Evolutionary conservation across 2,113 vertebrate genomes (phyloP).

Genomic region (Sapayoa aenigma): DNA sequence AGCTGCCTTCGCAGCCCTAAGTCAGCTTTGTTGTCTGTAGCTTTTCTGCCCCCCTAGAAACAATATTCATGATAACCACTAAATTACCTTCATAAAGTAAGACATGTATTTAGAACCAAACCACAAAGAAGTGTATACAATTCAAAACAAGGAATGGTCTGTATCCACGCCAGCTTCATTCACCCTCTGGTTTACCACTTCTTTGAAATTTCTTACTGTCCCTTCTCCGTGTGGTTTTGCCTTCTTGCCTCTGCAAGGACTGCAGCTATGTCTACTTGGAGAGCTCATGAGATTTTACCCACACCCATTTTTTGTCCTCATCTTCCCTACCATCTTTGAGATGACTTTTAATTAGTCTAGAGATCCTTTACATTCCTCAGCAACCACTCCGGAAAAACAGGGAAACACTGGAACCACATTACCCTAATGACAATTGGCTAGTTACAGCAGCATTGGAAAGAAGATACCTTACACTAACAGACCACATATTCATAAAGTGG

Average conservation of each 20-base stretch:
- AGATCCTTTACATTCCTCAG: background rate
- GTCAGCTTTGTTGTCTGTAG: background rate
- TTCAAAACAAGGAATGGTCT: background rate
- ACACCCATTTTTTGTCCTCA: background rate
- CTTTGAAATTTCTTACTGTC: background rate
- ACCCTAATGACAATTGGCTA: background rate
- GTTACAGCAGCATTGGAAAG: background rate
- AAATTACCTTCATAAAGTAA: background rate
- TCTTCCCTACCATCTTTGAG: background rate
- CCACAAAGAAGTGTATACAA: background rate
- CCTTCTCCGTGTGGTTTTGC: background rate
- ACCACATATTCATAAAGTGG: background rate
- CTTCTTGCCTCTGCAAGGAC: background rate
- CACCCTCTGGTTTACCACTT: background rate
- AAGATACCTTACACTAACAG: background rate
- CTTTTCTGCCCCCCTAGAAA: background rate
- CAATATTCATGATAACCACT: background rate
- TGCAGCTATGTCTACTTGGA: background rate
- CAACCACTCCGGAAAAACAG: background rate
- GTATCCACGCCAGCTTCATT: accelerated
- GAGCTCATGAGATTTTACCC: background rate
- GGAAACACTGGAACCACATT: background rate
- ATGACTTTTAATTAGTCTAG: background rate
- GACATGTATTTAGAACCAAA: background rate
- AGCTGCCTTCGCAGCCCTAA: background rate